These are phyloP conservation scores for Hesperophylax magnus DNA, from an alignment of 1,140 invertebrate genomes.

Conservation along the genomic window DNA sequence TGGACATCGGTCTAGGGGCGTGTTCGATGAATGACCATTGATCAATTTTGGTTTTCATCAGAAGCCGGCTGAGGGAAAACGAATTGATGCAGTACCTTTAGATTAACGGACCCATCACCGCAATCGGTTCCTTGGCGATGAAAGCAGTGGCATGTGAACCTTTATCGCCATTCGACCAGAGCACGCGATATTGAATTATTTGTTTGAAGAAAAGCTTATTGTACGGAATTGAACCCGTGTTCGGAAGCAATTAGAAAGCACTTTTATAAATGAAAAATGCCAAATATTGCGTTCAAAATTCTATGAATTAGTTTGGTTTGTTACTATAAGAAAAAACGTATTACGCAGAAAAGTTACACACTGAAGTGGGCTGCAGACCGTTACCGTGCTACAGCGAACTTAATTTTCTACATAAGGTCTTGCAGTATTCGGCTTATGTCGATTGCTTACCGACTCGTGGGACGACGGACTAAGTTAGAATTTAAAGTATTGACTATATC, in stretches of 20 bases:
- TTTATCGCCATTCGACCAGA: neutral
- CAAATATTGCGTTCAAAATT: too few relatives aligned
- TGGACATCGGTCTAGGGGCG: slow-evolving; percentile 5
- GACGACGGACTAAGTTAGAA: too few relatives aligned
- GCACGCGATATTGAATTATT: slow-evolving; percentile 18
- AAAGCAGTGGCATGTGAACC: neutral
- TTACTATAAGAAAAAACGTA: too few relatives aligned
- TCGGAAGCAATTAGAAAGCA: neutral
- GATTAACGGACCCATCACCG: slow-evolving; percentile 17
- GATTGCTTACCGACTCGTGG: too few relatives aligned
- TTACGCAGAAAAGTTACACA: too few relatives aligned
- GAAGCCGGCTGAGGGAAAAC: neutral
- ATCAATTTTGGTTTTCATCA: slow-evolving; percentile 4
- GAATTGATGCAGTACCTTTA: slow-evolving; percentile 16
- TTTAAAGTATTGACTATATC: too few relatives aligned
- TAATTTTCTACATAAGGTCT: too few relatives aligned
- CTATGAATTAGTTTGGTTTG: too few relatives aligned
- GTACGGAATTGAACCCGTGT: neutral
- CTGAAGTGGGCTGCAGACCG: too few relatives aligned
- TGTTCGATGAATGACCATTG: neutral
- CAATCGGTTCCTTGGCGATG: neutral
- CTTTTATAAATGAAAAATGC: too few relatives aligned
- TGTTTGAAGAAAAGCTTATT: neutral
- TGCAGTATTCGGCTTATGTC: too few relatives aligned
- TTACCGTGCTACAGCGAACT: too few relatives aligned